Percentiles rank a stretch among this genome's conserved stretches.
These are phyloP conservation scores for Puntigrus tetrazona DNA, from an alignment of 2,113 vertebrate genomes.

Conservation along the genomic window DNA sequence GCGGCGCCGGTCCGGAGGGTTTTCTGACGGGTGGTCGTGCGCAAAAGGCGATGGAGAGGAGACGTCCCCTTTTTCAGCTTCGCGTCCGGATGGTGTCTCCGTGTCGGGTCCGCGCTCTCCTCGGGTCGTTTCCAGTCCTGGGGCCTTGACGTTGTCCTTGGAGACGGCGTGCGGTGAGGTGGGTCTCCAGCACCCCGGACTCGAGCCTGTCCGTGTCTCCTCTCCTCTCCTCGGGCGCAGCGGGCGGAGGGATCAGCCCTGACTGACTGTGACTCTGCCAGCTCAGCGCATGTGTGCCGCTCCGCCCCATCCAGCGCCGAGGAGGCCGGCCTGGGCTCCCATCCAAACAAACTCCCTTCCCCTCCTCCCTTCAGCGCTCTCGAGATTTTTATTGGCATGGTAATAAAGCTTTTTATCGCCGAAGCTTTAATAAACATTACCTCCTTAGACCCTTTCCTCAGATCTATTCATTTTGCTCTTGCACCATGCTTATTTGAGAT, in stretches of 20 bases:
- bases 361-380: constrained; percentile 28
- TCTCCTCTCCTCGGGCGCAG: constrained; percentile 56
- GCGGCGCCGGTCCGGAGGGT: constrained; percentile 73
- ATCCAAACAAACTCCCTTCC: constrained; percentile 55
- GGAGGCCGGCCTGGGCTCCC: constrained; percentile 67
- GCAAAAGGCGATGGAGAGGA: constrained; percentile 61
- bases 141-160: constrained; percentile 9
- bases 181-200: constrained; percentile 69
- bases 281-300: constrained; percentile 80
- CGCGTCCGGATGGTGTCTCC: constrained; percentile 68
- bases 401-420: constrained; percentile 30
- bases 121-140: constrained; percentile 48
- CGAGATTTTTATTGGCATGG: constrained; percentile 21
- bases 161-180: constrained; percentile 17
- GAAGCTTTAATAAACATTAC: constrained; percentile 25
- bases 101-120: background rate
- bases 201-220: constrained; percentile 75
- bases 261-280: constrained; percentile 76
- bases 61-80: constrained; percentile 65
- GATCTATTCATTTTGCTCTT: background rate
- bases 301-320: constrained; percentile 70
- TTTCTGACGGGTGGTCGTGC: constrained; percentile 70
- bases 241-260: constrained; percentile 33
- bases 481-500: background rate
- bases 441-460: background rate